Evolutionary conservation across 2,113 vertebrate species (phyloP).

Genomic region (Dolichallabes microphthalmus): DNA sequence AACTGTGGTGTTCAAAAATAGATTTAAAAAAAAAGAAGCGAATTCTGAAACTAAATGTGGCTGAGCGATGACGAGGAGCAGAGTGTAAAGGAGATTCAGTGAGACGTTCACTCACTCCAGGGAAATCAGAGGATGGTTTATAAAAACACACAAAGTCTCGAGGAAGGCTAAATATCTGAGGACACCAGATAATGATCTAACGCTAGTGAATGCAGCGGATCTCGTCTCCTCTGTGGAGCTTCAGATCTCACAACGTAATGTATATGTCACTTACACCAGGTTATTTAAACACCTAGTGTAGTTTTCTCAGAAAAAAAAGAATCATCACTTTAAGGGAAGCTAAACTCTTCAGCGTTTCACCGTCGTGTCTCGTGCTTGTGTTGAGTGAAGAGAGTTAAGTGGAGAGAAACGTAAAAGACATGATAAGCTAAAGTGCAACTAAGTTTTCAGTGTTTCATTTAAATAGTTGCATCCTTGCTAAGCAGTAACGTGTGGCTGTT

Average conservation of each 20-base stretch:
- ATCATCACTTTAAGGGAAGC: not conserved
- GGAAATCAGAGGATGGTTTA: not conserved
- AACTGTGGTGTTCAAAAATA: not conserved
- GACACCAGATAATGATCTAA: not conserved
- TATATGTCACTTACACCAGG: not conserved
- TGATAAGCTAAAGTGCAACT: not conserved
- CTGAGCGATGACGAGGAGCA: not conserved
- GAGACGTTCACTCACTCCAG: not conserved
- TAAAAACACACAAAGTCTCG: no score
- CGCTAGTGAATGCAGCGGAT: not conserved
- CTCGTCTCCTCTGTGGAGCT: not conserved
- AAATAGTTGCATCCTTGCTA: not conserved
- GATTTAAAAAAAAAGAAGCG: not conserved
- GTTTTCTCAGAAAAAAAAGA: no score
- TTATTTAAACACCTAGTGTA: no score
- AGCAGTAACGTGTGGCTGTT: not conserved
- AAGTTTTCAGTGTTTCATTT: not conserved
- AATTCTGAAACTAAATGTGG: not conserved
- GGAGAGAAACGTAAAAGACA: not conserved
- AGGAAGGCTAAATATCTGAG: not conserved
- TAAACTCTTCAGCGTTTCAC: not conserved
- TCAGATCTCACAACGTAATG: not conserved
- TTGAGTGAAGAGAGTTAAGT: not conserved
- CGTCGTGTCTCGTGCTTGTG: not conserved
- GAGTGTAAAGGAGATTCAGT: not conserved